A percentile compares a stretch with the other conserved stretches of the same genome.
phyloP scores from a whole-genome alignment of 1,140 invertebrate genomes.

The Cardiocondyla obscurior region DNA sequence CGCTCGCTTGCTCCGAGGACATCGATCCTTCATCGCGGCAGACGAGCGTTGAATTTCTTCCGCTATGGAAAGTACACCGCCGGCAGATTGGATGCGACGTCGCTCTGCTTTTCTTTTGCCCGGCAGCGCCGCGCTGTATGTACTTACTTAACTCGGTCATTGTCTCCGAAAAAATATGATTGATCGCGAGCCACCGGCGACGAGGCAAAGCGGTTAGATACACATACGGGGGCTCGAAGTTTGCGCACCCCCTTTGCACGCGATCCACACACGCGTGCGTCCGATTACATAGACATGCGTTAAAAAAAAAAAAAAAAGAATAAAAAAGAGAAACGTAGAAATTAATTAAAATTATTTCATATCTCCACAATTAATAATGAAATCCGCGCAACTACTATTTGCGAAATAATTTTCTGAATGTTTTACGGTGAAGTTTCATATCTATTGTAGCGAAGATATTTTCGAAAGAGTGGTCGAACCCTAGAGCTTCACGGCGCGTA shows the following conservation, averaged over 20 bases:
- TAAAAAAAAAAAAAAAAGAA: conserved; percentile 54
- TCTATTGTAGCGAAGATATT: too few species aligned
- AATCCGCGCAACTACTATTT: too few species aligned
- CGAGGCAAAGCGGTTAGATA: conserved; percentile 51
- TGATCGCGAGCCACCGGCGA: conserved; percentile 69
- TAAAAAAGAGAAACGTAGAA: too few species aligned
- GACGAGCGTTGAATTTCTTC: conserved; percentile 51
- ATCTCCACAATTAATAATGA: too few species aligned
- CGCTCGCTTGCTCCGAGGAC: conserved; percentile 22
- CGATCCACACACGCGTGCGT: not conserved
- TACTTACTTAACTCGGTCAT: conserved; percentile 70
- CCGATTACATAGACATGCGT: conserved; percentile 55
- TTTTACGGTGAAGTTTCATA: too few species aligned
- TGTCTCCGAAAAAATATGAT: conserved; percentile 76
- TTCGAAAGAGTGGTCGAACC: conserved; percentile 65
- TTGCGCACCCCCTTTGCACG: conserved; percentile 50
- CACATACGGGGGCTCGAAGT: conserved; percentile 36
- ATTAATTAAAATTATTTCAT: too few species aligned
- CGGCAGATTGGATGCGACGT: conserved; percentile 36
- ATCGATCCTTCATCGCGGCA: conserved; percentile 51
- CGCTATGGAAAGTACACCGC: conserved; percentile 50
- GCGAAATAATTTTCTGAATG: too few species aligned
- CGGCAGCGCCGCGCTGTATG: conserved; percentile 37
- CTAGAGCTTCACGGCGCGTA: conserved; percentile 66
- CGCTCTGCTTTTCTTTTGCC: conserved; percentile 53